Evolutionary conservation across 2,888 invertebrate species (phyloP).

Genomic region (Panzeria rudis): DNA sequence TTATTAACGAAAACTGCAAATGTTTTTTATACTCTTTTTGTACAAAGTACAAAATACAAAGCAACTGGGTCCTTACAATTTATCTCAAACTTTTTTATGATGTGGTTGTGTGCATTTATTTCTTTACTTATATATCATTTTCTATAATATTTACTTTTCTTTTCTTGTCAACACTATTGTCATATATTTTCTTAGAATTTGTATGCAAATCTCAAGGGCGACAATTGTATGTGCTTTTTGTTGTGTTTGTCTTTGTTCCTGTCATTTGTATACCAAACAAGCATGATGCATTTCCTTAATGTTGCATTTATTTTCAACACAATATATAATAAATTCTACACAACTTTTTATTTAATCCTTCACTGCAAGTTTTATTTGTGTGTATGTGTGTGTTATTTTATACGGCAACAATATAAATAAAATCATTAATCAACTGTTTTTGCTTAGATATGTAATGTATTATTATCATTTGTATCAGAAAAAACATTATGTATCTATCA

Average conservation of each 20-base stretch:
- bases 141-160: constrained; percentile 40
- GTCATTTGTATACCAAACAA: constrained; percentile 37
- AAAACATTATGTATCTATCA: not conserved
- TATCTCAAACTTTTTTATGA: constrained; percentile 6
- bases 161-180: constrained; percentile 45
- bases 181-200: constrained; percentile 58
- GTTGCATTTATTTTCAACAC: constrained; percentile 35
- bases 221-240: constrained; percentile 22
- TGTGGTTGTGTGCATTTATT: constrained; percentile 25
- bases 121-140: constrained; percentile 20
- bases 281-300: constrained; percentile 57
- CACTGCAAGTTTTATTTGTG: not conserved
- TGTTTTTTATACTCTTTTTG: not conserved
- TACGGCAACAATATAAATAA: constrained; percentile 9
- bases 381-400: not conserved
- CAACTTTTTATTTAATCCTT: constrained; percentile 28
- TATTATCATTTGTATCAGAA: not conserved
- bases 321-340: constrained; percentile 6
- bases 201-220: constrained; percentile 65
- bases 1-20: no score
- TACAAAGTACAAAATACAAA: not conserved
- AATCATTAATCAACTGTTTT: constrained; percentile 51
- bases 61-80: not conserved
- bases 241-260: not conserved
- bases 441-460: no score